Evolutionary conservation across 2,113 vertebrate genomes (phyloP), one percentile per base, ranked within the genome.

Genomic region (Leucopternis melanops): DNA sequence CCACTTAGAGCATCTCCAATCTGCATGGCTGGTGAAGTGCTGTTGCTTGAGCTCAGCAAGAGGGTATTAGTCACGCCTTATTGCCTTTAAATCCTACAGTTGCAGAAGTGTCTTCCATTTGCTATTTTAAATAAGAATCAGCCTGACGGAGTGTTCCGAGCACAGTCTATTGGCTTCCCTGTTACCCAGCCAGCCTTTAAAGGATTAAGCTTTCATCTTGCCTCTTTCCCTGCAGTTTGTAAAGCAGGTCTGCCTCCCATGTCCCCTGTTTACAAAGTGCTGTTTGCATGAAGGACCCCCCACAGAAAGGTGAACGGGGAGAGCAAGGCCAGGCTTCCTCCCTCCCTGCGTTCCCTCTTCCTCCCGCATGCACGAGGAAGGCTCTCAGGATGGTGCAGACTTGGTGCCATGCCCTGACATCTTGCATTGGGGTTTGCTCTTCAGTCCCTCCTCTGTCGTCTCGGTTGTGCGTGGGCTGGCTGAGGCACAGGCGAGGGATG

Each of bases 41-140:
- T 63, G 31, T 7, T 73, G 38, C 75, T 42, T 9, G 52, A 71
- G 81, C 78, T 92, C 78, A 38, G 67, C 21, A 5, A 86, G 90
- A 52, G 67, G 67, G 78, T 47, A 81, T 92, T 93, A 91, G 90
- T 96, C 83, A 81, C 10, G 49, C 90, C 90, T 91, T 91, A 93
- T 84, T 73, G 90, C 90, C 90, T 96, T 62, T 54, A 69, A 91
- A 85, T 87, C 79, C 87, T 58, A 4, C 73, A 67, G 90, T 13
- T 88, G 47, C 90, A 85, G 31, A 47, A 85, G 70, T 3, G 8
- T 32, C 87, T 94, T 73, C 87, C 80, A 69, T 73, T 81, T 54
- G 65, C 52, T 88, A 4, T 65, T 92, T 88, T 92, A 94, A 96
- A 85, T 88, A 96, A 92, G 90, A 58, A n/a, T 59, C 90, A 81